Percentiles rank a stretch among this genome's conserved stretches.
Evolutionary conservation across 2,888 invertebrate species (phyloP).

Genomic region (Antheraea yamamai): DNA sequence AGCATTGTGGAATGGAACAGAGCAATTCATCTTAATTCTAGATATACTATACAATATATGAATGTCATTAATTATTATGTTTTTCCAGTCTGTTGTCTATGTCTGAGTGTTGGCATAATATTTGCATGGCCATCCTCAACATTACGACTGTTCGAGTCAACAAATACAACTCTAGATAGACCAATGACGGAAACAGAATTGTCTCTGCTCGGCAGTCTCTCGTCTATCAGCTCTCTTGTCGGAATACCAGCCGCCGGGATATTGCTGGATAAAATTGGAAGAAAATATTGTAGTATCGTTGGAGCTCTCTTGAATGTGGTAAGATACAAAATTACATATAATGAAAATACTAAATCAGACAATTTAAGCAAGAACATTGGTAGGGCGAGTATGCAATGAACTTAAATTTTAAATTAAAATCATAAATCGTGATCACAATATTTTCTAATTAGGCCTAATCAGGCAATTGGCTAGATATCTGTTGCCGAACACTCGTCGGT

Average conservation of each 20-base stretch:
- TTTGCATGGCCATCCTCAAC: conserved; percentile 65
- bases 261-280: conserved; percentile 33
- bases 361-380: too few relatives aligned
- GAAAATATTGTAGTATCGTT: conserved; percentile 40
- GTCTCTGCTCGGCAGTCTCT: conserved; percentile 49
- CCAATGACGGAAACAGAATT: conserved; percentile 40
- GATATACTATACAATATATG: too few relatives aligned
- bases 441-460: too few relatives aligned
- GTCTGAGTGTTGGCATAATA: conserved; percentile 45
- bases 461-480: too few relatives aligned
- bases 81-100: conserved; percentile 21
- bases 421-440: too few relatives aligned
- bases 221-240: conserved; percentile 44
- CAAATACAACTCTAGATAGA: conserved; percentile 38
- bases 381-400: too few relatives aligned
- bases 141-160: conserved; percentile 48
- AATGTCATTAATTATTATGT: not conserved
- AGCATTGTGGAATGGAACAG: too few relatives aligned
- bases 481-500: too few relatives aligned
- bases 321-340: conserved; percentile 25
- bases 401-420: too few relatives aligned
- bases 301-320: conserved; percentile 40
- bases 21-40: too few relatives aligned
- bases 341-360: not conserved
- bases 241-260: conserved; percentile 44